Evolutionary conservation across 1,140 invertebrate genomes (phyloP), one percentile per base, ranked within the genome.

Genomic region (Apis laboriosa): DNA sequence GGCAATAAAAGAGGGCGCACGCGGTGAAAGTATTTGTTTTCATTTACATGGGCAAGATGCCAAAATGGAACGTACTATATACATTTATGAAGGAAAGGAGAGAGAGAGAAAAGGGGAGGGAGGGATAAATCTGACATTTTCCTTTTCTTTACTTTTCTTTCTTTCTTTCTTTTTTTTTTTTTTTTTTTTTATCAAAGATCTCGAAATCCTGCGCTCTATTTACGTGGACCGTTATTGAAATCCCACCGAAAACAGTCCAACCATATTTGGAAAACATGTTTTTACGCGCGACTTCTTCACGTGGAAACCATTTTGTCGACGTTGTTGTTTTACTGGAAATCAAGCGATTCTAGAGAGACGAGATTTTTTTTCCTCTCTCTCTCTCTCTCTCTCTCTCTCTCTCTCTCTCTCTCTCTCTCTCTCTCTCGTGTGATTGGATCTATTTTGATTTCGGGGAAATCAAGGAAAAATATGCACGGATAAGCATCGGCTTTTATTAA

Each of bases 221-320:
- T 92, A 92, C 91, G 90, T 4, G 89, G 89, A 92, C 86, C 89
- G 91, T 92, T 92, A 93, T 93, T 93, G 92, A 93, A 93, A 93
- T 92, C 90, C 89, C 88, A 84, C 81, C 61, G 68, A 84, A 34
- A 34, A 34, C 81, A 73, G 86, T 71, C 83, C 80, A 78, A 86
- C 83, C 34, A 34, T 34, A 86, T 88, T 89, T 90, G 86, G 84
- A 82, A 90, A 91, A 90, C 84, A 91, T 85, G 82, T 86, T 88
- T 89, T 88, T 84, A 86, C 88, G 64, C 67, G 79, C 68, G 83
- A 88, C 56, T 87, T 79, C 43, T 60, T 75, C 60, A 43, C 63
- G 60, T 43, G 28, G 77, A 43, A 76, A 34, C 1, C 19, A 34
- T 34, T 34, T 34, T 34, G 34, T 34, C 34, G 3, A 34, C 34